Percentiles rank a stretch among this genome's conserved stretches.
These are phyloP conservation scores for Peromyscus melanophrys DNA, from an alignment of 2,797 vertebrate species.

Conservation along the genomic window DNA sequence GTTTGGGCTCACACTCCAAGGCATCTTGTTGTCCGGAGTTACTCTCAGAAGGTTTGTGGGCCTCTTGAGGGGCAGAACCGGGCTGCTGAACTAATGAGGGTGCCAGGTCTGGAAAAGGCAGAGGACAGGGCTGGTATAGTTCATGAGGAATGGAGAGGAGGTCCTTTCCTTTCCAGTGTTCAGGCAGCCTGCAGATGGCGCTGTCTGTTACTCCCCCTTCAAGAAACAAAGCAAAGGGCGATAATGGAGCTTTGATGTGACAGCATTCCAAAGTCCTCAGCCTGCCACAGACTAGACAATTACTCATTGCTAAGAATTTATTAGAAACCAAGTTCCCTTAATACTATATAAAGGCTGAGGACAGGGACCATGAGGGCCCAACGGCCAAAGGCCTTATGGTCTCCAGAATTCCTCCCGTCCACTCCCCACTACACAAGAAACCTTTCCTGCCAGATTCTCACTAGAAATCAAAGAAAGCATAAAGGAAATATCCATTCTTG, in stretches of 20 bases:
- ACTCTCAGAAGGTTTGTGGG: slow-evolving; percentile 86
- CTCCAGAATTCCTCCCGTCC: neutral
- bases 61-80: slow-evolving; percentile 86
- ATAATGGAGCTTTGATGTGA: neutral
- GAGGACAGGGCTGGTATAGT: slow-evolving; percentile 93
- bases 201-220: slow-evolving; percentile 95
- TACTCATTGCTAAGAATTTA: slow-evolving; percentile 60
- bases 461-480: neutral
- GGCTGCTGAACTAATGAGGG: slow-evolving; percentile 81
- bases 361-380: accelerated
- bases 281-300: slow-evolving; percentile 54
- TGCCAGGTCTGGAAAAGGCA: neutral
- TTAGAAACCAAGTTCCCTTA: slow-evolving; percentile 60
- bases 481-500: neutral
- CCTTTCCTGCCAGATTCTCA: slow-evolving; percentile 11
- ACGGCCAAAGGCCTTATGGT: neutral
- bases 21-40: slow-evolving; percentile 65
- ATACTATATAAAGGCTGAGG: slow-evolving; percentile 5
- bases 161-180: slow-evolving; percentile 93
- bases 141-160: slow-evolving; percentile 96
- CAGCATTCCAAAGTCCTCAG: neutral
- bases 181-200: slow-evolving; percentile 93
- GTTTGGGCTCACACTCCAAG: slow-evolving; percentile 93
- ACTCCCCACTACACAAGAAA: neutral
- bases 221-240: slow-evolving; percentile 56